Conservation (phyloP, 1,140 invertebrate genomes). For the Aleiodes sp. region DNA sequence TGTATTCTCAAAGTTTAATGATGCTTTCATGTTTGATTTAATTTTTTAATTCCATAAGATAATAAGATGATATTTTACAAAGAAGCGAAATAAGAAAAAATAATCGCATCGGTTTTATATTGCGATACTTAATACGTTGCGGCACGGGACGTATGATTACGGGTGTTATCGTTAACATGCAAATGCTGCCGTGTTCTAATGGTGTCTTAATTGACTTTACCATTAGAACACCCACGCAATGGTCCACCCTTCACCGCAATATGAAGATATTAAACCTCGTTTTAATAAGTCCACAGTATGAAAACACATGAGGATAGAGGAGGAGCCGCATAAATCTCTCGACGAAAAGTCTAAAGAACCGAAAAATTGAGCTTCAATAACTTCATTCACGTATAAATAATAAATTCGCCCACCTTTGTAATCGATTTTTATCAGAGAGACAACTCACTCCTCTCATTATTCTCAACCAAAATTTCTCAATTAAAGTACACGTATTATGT, state of each 20-base stretch:
- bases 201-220: conserved; percentile 56
- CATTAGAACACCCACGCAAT: conserved; percentile 49
- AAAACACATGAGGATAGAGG: conserved; percentile 13
- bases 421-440: neutral
- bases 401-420: conserved; percentile 11
- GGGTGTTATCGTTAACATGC: conserved; percentile 57
- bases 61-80: no score
- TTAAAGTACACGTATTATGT: conserved; percentile 26
- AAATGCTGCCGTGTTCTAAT: conserved; percentile 53
- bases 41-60: no score
- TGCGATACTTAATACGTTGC: conserved; percentile 34
- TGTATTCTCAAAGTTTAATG: no score
- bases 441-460: neutral
- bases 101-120: conserved; percentile 19
- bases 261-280: conserved; percentile 49
- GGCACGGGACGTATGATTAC: conserved; percentile 51
- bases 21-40: no score
- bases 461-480: conserved; percentile 31
- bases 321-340: neutral
- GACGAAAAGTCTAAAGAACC: conserved; percentile 22
- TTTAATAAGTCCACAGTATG: conserved; percentile 45
- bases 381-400: neutral
- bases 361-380: neutral
- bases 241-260: conserved; percentile 28
- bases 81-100: no score